Evolutionary conservation across 1,140 invertebrate species (phyloP), one percentile per base, ranked within the genome.

Genomic region (Heterodera carotae): DNA sequence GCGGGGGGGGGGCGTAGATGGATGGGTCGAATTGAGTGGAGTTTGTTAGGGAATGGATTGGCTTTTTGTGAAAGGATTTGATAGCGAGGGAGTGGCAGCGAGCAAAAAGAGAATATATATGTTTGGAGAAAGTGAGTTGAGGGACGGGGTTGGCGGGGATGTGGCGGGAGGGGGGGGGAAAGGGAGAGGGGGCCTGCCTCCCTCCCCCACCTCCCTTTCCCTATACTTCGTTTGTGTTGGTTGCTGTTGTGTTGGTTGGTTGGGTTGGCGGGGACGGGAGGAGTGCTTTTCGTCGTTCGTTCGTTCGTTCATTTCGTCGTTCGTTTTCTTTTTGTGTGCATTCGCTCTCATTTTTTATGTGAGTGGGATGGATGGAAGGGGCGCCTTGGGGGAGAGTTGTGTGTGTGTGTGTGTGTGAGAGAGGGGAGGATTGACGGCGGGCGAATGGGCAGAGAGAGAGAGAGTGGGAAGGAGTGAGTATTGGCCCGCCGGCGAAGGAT

Each of bases 331-430:
- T 53, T 53, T 53, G 48, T 53, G 48, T 53, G 48, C 48, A 53
- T 53, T 53, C 48, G 48, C 48, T 53, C 48, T 53, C 48, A 53
- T 53, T 53, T 53, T 53, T 53, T 53, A 53, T 53, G 48, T 53
- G 48, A 53, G 18, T 53, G 48, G 48, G 48, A 12, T 6, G 39
- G 39, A 12, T 4, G 36, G 39, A 18, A 18, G 48, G 48, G 18
- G 48, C 48, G 48, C 48, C 48, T 18, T 53, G 15, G 18, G 48
- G 48, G 48, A 53, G 48, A 53, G 48, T 18, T 53, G 48, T 10
- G 48, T 15, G 18, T 22, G 48, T 10, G 48, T 1, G 48, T 3
- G 48, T 3, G 48, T 10, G 12, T 8, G 2, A 15, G 48, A 2
- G 7, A 15, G 48, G 48, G 48, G 15, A 18, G 48, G 48, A 22